Evolutionary conservation across 2,797 vertebrate genomes (phyloP).

Genomic region (Urophycis tenuis): DNA sequence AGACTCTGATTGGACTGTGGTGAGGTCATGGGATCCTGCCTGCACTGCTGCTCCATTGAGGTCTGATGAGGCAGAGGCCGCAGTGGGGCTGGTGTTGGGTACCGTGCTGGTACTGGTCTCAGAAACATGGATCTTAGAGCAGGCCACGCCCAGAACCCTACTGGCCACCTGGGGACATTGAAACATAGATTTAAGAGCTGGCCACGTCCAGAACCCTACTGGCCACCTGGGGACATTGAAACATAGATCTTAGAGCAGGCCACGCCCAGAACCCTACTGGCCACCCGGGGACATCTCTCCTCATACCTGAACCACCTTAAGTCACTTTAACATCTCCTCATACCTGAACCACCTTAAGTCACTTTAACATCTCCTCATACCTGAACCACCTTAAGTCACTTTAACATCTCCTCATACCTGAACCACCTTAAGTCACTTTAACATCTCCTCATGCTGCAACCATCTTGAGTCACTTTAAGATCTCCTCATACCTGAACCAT

Average conservation of each 20-base stretch:
- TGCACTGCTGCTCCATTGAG: slow-evolving; percentile 86
- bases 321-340: background rate
- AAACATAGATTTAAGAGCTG: slow-evolving; percentile 41
- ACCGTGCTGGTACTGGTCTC: slow-evolving; percentile 94
- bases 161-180: slow-evolving; percentile 79
- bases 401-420: background rate
- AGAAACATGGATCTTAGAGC: slow-evolving; percentile 82
- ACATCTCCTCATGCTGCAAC: background rate
- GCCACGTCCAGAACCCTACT: slow-evolving; percentile 79
- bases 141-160: slow-evolving; percentile 75
- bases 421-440: background rate
- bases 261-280: slow-evolving; percentile 65
- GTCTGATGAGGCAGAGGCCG: slow-evolving; percentile 85
- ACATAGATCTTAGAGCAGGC: slow-evolving; percentile 82
- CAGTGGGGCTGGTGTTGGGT: slow-evolving; percentile 87
- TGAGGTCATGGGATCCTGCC: slow-evolving; percentile 43
- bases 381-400: background rate
- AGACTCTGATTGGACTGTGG: background rate
- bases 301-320: background rate
- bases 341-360: background rate
- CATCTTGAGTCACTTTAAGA: background rate
- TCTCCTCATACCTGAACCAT: background rate
- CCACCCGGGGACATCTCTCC: slow-evolving; percentile 76
- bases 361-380: background rate
- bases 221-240: slow-evolving; percentile 77